Conservation (phyloP, 2,113 vertebrate species). For the Planiliza haematocheilus region DNA sequence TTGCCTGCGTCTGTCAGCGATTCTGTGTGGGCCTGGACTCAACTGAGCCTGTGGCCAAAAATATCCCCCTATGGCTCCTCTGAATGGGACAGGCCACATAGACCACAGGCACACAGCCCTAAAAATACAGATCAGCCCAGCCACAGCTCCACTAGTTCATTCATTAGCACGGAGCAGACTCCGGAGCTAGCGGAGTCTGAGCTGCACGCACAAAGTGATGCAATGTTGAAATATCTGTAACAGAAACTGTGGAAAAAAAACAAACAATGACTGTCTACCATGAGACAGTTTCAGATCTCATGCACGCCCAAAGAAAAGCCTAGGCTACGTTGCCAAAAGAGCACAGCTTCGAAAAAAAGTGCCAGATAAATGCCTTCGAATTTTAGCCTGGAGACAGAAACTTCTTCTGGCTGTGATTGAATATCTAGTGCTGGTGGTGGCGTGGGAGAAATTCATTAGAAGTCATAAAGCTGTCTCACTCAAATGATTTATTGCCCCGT, state of each 20-base stretch:
- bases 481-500: constrained; percentile 48
- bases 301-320: constrained; percentile 13
- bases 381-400: constrained; percentile 56
- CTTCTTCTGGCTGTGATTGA: constrained; percentile 43
- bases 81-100: constrained; percentile 74
- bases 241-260: constrained; percentile 40
- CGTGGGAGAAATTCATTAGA: constrained; percentile 78
- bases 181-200: constrained; percentile 11
- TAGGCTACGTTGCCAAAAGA: not conserved
- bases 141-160: constrained; percentile 69
- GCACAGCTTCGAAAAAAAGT: constrained; percentile 1
- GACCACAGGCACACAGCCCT: constrained; percentile 79
- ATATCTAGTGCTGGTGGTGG: constrained; percentile 50
- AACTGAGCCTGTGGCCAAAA: constrained; percentile 76
- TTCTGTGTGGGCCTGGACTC: constrained; percentile 84
- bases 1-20: constrained; percentile 76
- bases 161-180: constrained; percentile 66
- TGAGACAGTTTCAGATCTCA: constrained; percentile 14
- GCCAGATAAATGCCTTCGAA: constrained; percentile 14
- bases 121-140: constrained; percentile 74
- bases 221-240: constrained; percentile 19
- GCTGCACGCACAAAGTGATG: constrained; percentile 28
- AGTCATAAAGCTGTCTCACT: constrained; percentile 65
- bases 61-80: constrained; percentile 78
- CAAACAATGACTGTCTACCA: constrained; percentile 17